Base-by-base conservation (phyloP, 2,113 vertebrate species). In the Puffinus mauretanicus region DNA sequence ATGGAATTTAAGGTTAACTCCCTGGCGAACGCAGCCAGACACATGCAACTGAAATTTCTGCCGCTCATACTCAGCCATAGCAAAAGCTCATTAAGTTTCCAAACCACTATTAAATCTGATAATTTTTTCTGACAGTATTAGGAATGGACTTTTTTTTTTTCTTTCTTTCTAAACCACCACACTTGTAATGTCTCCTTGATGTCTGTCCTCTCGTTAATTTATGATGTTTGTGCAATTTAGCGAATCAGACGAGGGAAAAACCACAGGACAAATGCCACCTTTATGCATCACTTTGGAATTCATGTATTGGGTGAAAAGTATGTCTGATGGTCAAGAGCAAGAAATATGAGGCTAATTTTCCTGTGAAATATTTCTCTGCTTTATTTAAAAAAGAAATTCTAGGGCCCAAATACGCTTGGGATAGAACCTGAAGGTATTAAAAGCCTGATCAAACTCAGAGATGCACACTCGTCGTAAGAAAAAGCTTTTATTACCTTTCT, bases 1-100 rank as follows among this genome's bases (percentile, higher is more conserved):
- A 47, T 66, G 79, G 93, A 96, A 91, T 94, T 88, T 54, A 47
- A 96, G 79, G 84, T 87, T 89, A n/a, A 90, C 75, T 79, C 76
- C 66, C 75, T 51, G 86, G 88, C 62, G 15, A 78, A 69, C 4
- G 42, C 93, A 71, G 84, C 60, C 91, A 93, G 85, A 80, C 76
- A 38, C 54, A 66, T 5, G 40, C 71, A 49, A 30, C 40, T 13
- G 55, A 51, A 76, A 54, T 7, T 79, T 10, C 54, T 90, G 64
- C 85, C 1, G 5, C 51, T 82, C 87, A 52, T 7, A 42, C 69
- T 46, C 24, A 3, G 75, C 47, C 66, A 8, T 1, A 52, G 70
- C 72, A 86, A 79, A 86, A 76, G 70, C 49, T 86, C 84, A 20
- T 44, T 13, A 52, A 17, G 42, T 71, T 72, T 84, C 75, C 90